phyloP scores from a whole-genome alignment of 2,113 vertebrate genomes.

The Dascyllus trimaculatus region DNA sequence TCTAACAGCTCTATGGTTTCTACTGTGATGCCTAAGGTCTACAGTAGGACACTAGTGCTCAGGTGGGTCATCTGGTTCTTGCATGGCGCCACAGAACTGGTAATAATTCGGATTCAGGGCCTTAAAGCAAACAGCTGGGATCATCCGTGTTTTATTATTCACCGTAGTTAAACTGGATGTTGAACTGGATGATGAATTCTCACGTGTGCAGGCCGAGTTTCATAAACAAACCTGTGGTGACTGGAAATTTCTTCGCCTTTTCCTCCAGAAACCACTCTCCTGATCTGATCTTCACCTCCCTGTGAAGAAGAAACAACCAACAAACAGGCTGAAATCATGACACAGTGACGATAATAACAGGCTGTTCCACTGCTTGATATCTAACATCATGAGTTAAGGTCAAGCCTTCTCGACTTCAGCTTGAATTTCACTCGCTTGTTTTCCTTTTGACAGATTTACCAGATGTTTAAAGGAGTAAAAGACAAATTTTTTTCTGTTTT shows the following conservation, averaged over 20 bases:
- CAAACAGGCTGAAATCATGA: background rate
- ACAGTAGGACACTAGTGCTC: too few species aligned
- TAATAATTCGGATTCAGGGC: slow-evolving; percentile 25
- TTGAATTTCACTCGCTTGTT: too few species aligned
- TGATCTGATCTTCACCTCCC: slow-evolving; percentile 91
- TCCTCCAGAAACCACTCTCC: slow-evolving; percentile 96
- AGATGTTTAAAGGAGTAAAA: too few species aligned
- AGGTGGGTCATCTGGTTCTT: too few species aligned
- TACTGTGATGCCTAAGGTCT: too few species aligned
- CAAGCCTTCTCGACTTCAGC: too few species aligned
- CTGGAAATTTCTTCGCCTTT: slow-evolving; percentile 90
- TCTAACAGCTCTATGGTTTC: too few species aligned
- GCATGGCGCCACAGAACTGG: too few species aligned
- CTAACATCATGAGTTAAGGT: too few species aligned
- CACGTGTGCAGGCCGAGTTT: background rate
- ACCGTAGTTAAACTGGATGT: background rate
- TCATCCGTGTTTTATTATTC: slow-evolving; percentile 28
- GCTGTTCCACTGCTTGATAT: background rate
- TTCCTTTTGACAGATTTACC: too few species aligned
- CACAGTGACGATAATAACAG: background rate
- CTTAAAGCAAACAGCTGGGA: background rate
- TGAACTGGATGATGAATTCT: background rate
- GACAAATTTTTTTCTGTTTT: too few species aligned
- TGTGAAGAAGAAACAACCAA: slow-evolving; percentile 64
- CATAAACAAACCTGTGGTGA: slow-evolving; percentile 81